A percentile compares a stretch with the other conserved stretches of the same genome.
Evolutionary conservation across 2,888 invertebrate genomes (phyloP).

Genomic region (Catonia carolina): DNA sequence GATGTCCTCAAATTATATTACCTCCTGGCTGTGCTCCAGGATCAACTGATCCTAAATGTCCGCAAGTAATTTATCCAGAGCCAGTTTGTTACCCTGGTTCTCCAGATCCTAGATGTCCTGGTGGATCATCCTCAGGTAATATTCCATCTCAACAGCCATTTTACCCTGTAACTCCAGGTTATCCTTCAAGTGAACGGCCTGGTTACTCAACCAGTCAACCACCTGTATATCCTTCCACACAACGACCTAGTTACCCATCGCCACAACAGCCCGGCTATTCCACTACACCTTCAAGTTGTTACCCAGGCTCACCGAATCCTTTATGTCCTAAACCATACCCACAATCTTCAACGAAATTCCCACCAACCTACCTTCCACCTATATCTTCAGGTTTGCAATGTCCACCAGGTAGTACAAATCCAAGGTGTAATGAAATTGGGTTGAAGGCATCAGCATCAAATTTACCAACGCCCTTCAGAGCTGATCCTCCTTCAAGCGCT

Average conservation of each 20-base stretch:
- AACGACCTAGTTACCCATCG: constrained; percentile 22
- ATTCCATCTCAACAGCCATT: constrained; percentile 40
- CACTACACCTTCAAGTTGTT: constrained; percentile 35
- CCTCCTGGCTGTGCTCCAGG: constrained; percentile 38
- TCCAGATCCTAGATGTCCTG: constrained; percentile 38
- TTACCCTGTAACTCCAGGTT: too few relatives aligned
- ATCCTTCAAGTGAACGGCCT: too few relatives aligned
- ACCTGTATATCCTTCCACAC: not conserved
- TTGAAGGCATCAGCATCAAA: not conserved
- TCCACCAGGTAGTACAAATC: constrained; percentile 42
- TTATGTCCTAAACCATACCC: constrained; percentile 38
- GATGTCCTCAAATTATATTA: constrained; percentile 28
- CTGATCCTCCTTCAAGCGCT: not conserved
- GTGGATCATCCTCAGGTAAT: constrained; percentile 33
- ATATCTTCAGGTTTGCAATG: constrained; percentile 37
- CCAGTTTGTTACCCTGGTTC: constrained; percentile 38
- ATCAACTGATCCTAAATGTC: constrained; percentile 38
- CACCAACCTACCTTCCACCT: constrained; percentile 40
- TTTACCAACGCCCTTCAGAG: too few relatives aligned
- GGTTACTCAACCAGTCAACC: constrained; percentile 25
- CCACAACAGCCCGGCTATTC: constrained; percentile 35
- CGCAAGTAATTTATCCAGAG: constrained; percentile 36
- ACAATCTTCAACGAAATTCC: constrained; percentile 26
- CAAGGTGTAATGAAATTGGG: constrained; percentile 38
- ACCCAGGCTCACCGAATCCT: constrained; percentile 42